Base-by-base conservation (phyloP, 64 coral and sea anemone genomes). In the Stylophora pistillata region DNA sequence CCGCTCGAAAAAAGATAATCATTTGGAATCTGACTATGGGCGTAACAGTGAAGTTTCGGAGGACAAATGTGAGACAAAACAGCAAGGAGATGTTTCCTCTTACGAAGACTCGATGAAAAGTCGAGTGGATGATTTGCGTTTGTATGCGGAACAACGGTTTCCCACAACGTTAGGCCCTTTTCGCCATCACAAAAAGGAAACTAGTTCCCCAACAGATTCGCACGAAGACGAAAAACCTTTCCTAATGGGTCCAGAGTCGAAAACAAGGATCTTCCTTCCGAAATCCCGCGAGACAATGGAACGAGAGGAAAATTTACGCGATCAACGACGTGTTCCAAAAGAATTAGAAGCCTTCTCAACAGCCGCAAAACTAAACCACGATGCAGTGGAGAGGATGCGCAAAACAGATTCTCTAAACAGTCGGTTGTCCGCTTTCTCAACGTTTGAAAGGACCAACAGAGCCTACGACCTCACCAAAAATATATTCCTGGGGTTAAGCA, bases 211-310 rank as follows among this genome's bases (percentile, higher is more conserved):
- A 32, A 9, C 64, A 12, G 62, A 84, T 23, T 84, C 60, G 80
- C 27, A 68, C 16, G 25, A 41, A 14, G 65, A 84, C 47, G 60
- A 13, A 23, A 84, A 15, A 5, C 13, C 33, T 21, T 9, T 53
- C 34, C 26, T 84, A 13, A 30, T 70, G 14, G 80, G 60, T 63
- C 80, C 80, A 47, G 80, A 84, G 61, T 30, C 80, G 52, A 84
- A 63, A 33, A 84, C 80, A 15, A 84, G 80, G 18, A 84, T 84
- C 27, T 84, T 84, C 65, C 80, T 84, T 16, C 80, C 80, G 34
- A 84, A 84, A 70, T 13, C 60, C 27, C 80, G 53, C 61, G 80
- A 69, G 30, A 30, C 12, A 23, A 15, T 84, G 5, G 62, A 70
- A n/a, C 31, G 21, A 25, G 78, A 82, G 2, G 58, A 30, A 20